These are phyloP conservation scores for Stenchaetothrips biformis DNA, from an alignment of 2,888 invertebrate species.

Conservation along the genomic window DNA sequence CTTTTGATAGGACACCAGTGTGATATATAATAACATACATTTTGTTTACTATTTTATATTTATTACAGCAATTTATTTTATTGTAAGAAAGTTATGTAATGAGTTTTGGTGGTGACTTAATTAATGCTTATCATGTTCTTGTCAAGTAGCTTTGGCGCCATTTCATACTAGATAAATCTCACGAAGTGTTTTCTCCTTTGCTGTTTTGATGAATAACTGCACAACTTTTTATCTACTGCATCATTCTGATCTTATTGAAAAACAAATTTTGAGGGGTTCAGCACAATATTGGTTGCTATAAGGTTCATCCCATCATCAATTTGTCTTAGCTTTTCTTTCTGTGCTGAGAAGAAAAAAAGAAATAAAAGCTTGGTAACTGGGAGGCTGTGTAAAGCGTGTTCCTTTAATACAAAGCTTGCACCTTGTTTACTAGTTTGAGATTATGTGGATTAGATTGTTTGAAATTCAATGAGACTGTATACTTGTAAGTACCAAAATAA, in stretches of 20 bases:
- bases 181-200: background rate
- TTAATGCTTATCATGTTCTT: background rate
- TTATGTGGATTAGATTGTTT: background rate
- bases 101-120: background rate
- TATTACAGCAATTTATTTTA: background rate
- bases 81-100: background rate
- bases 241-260: background rate
- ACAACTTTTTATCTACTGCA: background rate
- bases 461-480: constrained; percentile 11
- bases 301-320: too few relatives aligned
- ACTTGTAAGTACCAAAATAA: background rate
- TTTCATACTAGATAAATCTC: background rate
- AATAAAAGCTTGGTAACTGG: background rate
- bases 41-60: background rate
- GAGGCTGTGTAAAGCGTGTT: background rate
- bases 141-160: background rate
- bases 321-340: background rate
- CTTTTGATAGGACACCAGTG: background rate
- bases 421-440: background rate
- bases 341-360: background rate
- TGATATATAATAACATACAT: background rate
- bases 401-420: background rate
- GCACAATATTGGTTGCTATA: background rate
- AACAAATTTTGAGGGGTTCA: background rate
- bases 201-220: background rate